Conservation (phyloP, 1,140 invertebrate species). For the Hyphantria cunea region DNA sequence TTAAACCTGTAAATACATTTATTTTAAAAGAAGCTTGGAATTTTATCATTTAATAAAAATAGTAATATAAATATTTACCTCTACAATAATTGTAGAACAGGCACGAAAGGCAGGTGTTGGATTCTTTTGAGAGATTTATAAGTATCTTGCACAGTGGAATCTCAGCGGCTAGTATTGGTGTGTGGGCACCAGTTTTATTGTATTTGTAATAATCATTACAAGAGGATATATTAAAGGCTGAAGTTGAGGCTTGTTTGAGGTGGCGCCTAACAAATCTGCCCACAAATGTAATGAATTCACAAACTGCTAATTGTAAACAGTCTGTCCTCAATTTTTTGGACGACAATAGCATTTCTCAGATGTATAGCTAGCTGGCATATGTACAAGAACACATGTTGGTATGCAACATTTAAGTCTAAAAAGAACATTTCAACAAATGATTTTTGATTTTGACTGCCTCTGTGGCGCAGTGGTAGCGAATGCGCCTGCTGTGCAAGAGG, state of each 20-base stretch:
- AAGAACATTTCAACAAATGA: slow-evolving; percentile 96
- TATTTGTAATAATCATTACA: slow-evolving; percentile 92
- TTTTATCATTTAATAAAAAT: neutral
- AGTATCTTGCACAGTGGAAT: slow-evolving; percentile 94
- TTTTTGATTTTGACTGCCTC: no score
- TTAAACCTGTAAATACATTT: slow-evolving; percentile 79
- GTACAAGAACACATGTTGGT: slow-evolving; percentile 97
- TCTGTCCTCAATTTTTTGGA: slow-evolving; percentile 95
- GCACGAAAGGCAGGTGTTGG: slow-evolving; percentile 93
- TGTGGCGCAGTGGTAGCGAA: no score
- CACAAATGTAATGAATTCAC: slow-evolving; percentile 96
- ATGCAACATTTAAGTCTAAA: slow-evolving; percentile 90
- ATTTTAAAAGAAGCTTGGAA: neutral
- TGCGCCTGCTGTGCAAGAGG: no score
- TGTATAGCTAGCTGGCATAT: slow-evolving; percentile 98
- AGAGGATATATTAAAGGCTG: slow-evolving; percentile 95
- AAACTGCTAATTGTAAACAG: slow-evolving; percentile 99
- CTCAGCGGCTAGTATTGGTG: slow-evolving; percentile 95
- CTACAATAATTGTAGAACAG: slow-evolving; percentile 93
- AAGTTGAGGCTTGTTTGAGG: slow-evolving; percentile 87
- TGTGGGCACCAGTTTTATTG: slow-evolving; percentile 94
- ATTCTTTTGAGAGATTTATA: slow-evolving; percentile 90
- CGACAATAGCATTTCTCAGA: slow-evolving; percentile 95
- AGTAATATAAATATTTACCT: slow-evolving; percentile 83
- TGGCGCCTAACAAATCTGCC: slow-evolving; percentile 89